Conservation (phyloP, 2,113 vertebrate genomes). For the Ameiurus melas region DNA sequence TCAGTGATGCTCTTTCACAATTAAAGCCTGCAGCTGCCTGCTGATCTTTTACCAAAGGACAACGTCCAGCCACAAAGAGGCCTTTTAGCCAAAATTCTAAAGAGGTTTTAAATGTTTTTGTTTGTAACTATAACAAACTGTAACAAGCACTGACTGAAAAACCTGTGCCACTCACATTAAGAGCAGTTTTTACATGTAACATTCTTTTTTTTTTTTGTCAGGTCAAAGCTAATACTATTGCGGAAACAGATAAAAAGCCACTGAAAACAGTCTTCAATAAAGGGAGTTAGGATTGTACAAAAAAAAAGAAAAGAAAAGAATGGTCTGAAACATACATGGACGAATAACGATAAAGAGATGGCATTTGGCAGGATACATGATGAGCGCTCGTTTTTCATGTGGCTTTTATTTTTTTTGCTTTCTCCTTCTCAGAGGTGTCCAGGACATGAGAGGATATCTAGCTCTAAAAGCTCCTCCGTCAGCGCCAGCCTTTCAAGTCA, state of each 20-base stretch:
- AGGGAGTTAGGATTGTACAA: slow-evolving; percentile 52
- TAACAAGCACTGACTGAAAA: slow-evolving; percentile 36
- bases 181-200: slow-evolving; percentile 28
- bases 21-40: slow-evolving; percentile 62
- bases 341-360: slow-evolving; percentile 53
- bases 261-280: slow-evolving; percentile 49
- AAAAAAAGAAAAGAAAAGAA: slow-evolving; percentile 48
- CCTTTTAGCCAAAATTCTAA: slow-evolving; percentile 64
- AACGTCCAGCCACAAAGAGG: slow-evolving; percentile 49
- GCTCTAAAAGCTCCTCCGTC: not conserved
- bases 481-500: not conserved
- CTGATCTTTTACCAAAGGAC: slow-evolving; percentile 30
- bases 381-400: not conserved
- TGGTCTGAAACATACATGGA: slow-evolving; percentile 49
- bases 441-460: not conserved
- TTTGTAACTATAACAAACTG: slow-evolving; percentile 2
- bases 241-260: slow-evolving; percentile 45
- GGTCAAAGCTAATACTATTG: slow-evolving; percentile 55
- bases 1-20: slow-evolving; percentile 70
- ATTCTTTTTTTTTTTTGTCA: slow-evolving; percentile 28
- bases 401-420: not conserved
- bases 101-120: slow-evolving; percentile 60
- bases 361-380: slow-evolving; percentile 24
- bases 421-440: not conserved
- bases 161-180: slow-evolving; percentile 27